Conservation (phyloP, 2,888 invertebrate species). For the Leptopilina syphax region DNA sequence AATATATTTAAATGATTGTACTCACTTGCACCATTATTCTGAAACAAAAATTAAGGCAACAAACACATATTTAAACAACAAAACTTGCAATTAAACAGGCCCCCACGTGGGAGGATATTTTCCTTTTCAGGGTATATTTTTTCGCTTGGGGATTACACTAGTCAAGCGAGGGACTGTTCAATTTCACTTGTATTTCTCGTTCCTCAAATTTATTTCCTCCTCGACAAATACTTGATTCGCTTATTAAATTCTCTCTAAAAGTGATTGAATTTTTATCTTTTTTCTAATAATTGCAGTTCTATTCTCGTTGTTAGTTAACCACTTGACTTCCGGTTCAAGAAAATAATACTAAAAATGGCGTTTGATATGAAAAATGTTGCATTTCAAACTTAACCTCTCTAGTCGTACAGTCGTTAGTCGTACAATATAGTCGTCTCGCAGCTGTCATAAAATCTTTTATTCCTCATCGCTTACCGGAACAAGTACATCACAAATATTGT, state of each 20-base stretch:
- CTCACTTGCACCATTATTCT: slow-evolving; percentile 76
- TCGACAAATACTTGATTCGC: too few relatives aligned
- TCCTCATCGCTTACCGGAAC: neutral
- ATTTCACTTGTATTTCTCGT: neutral
- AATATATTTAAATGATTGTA: slow-evolving; percentile 62
- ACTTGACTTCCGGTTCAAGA: slow-evolving; percentile 24
- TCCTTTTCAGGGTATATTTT: slow-evolving; percentile 75
- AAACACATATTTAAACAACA: slow-evolving; percentile 75
- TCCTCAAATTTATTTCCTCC: neutral
- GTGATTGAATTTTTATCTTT: neutral
- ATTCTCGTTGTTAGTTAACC: neutral
- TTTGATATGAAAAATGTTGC: slow-evolving; percentile 11
- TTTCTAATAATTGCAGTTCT: neutral
- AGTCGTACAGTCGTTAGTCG: neutral
- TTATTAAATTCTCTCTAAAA: neutral
- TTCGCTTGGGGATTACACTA: slow-evolving; percentile 73
- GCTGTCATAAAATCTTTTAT: slow-evolving; percentile 9
- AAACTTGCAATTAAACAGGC: slow-evolving; percentile 75
- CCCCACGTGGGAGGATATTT: slow-evolving; percentile 77
- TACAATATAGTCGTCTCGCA: neutral
- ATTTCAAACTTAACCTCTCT: slow-evolving; percentile 17
- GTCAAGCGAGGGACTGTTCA: slow-evolving; percentile 67
- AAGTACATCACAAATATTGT: slow-evolving; percentile 6
- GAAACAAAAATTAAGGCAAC: slow-evolving; percentile 73
- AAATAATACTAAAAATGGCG: slow-evolving; percentile 32